Evolutionary conservation across 2,888 invertebrate species (phyloP).

Genomic region (Ctena decussata): DNA sequence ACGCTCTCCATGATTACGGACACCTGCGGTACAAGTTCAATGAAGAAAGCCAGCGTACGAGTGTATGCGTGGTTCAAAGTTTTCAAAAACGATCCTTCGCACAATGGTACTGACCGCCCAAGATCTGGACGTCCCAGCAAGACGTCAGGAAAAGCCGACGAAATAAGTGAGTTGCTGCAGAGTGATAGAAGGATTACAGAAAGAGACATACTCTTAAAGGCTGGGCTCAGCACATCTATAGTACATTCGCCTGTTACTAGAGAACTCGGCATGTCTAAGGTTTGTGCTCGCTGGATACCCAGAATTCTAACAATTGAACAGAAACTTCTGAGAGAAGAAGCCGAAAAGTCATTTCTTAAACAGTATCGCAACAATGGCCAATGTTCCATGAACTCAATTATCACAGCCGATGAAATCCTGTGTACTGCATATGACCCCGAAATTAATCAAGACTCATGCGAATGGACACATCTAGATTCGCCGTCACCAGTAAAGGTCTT

Average conservation of each 20-base stretch:
- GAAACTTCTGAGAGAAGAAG: slow-evolving; percentile 3
- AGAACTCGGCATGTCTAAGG: background rate
- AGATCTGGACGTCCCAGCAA: background rate
- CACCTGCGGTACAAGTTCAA: background rate
- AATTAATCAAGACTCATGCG: background rate
- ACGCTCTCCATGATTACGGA: background rate
- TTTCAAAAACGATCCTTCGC: background rate
- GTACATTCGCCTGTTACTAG: slow-evolving; percentile 1
- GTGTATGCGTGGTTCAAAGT: background rate
- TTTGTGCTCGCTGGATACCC: slow-evolving; percentile 24
- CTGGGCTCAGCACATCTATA: slow-evolving; percentile 10
- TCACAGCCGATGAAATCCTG: background rate
- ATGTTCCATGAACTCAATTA: background rate
- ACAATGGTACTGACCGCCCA: background rate
- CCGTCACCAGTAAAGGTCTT: background rate
- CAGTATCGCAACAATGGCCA: slow-evolving; percentile 12
- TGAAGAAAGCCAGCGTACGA: background rate
- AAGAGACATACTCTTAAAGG: background rate
- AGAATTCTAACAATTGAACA: slow-evolving; percentile 20
- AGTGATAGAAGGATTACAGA: slow-evolving; percentile 20
- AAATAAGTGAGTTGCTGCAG: background rate
- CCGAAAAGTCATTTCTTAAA: slow-evolving; percentile 2
- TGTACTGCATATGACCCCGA: background rate
- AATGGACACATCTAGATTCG: background rate
- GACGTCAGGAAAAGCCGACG: background rate